Percentiles rank a stretch among this genome's conserved stretches.
phyloP scores from a whole-genome alignment of 2,113 vertebrate genomes.

The Sclerurus mexicanus region DNA sequence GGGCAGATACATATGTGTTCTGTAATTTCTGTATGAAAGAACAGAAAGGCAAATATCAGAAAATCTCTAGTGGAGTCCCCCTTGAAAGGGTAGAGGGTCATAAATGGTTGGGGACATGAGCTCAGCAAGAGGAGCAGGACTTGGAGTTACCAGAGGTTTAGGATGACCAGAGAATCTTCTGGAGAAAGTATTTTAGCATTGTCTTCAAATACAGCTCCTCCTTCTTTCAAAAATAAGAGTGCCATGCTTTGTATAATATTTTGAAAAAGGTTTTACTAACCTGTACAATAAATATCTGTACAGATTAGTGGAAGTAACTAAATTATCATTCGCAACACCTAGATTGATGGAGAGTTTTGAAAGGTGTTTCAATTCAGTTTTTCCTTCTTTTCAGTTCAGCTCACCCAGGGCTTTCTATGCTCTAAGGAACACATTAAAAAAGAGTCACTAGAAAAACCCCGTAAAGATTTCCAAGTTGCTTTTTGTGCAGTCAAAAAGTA shows the following conservation, averaged over 20 bases:
- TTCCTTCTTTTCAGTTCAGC: not conserved
- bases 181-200: not conserved
- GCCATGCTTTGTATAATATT: not conserved
- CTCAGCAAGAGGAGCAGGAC: not conserved
- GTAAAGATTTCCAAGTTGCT: not conserved
- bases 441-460: not conserved
- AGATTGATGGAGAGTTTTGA: not conserved
- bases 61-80: not conserved
- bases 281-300: not conserved
- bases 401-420: not conserved
- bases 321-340: not conserved
- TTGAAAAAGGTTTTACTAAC: not conserved
- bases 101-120: not conserved
- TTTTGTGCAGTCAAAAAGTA: not conserved
- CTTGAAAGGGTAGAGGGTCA: accelerated
- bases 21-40: not conserved
- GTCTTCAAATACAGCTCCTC: not conserved
- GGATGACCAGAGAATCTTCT: not conserved
- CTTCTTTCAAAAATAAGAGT: not conserved
- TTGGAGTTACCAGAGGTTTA: not conserved
- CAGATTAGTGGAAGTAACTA: not conserved
- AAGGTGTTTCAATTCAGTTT: not conserved
- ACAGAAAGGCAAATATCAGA: not conserved
- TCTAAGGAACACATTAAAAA: not conserved
- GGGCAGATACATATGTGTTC: not conserved